Base-by-base conservation (phyloP, 2,797 vertebrate genomes). In the Falco peregrinus region DNA sequence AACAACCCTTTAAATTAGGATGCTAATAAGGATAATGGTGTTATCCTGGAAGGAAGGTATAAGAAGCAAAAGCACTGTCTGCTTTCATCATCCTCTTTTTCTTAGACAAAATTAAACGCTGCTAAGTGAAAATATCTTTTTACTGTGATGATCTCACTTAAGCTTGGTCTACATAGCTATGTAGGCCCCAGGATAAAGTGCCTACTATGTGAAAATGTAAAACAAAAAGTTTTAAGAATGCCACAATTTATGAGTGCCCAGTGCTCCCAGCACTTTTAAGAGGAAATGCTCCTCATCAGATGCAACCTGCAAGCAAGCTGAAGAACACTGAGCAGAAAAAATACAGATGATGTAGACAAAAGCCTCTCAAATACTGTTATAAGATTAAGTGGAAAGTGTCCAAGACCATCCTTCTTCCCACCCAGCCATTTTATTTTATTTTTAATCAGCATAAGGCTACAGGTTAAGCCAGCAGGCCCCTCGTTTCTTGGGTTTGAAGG, bases 1-100 rank as follows among this genome's bases (percentile, higher is more conserved):
- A n/a, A 47, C 37, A 80, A 90, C 71, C 78, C 60, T 54, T 76
- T 19, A 48, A 61, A 63, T 9, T 1, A 84, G 89, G 93, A 48
- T 93, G 87, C 77, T 93, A 24, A 37, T 31, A 9, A 6, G 68
- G 63, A 25, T 16, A 16, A 59, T 0, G 0, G 2, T 0, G 1
- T 43, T 65, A 33, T 24, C 73, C 63, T 28, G 73, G 41, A 19
- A 48, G 51, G 73, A 73, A 53, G 8, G 13, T 7, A 3, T 9
- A 2, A n/a, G 75, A 18, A 75, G 43, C 22, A 31, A 48, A 17
- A 70, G n/a, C 64, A 28, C 41, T 1, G 16, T 6, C 53, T 41
- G 10, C 33, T 45, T 39, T 10, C 61, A 70, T 9, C 63, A 29
- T 10, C 60, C 60, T 24, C 14, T 17, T 81, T 59, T 19, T 60